Base-by-base conservation (phyloP, 2,888 invertebrate species). In the Brachypterus glaber region DNA sequence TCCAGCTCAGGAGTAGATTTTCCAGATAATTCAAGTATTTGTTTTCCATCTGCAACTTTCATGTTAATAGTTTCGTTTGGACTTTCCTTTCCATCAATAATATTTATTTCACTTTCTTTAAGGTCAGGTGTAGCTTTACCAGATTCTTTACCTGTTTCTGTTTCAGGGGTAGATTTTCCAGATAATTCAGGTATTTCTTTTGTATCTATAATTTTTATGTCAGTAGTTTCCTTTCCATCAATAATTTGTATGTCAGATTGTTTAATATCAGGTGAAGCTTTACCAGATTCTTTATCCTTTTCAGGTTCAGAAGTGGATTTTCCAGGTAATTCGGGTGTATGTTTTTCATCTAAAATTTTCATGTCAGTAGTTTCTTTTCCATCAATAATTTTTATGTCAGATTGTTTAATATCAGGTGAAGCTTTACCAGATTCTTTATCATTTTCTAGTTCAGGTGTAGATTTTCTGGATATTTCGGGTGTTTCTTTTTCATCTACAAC, bases 401-500 rank as follows among this genome's bases (percentile, higher is more conserved):
- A 21, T 7, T 5, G 9, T 21, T 21, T n/a, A n/a, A 21, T 9
- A 21, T 21, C 21, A 5, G 21, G 21, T 21, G 21, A 21, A 7
- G 5, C 9, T 21, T 9, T 21, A 21, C 21, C 13, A 29, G 11
- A 29, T 13, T 8, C 29, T 11, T 13, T 13, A 11, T 5, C 11
- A 11, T 11, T 13, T 11, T 27, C 32, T 8, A 39, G 12, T 24
- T 45, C 47, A 4, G 39, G 44, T n/a, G 41, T 37, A 24, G 45
- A 45, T 37, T 45, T 44, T 32, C 39, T 47, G 17, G 43, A 48
- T 14, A 33, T 25, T 17, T 26, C 30, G 25, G 9, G 31, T 33
- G 16, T n/a, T 30, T 18, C 13, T 13, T 2, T 24, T 11, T 9
- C 14, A 9, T 21, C 21, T 21, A 9, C 21, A 7, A 21, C 21